These are phyloP conservation scores for Telmatochromis sp. DNA, from an alignment of 2,113 vertebrate genomes.

Conservation along the genomic window DNA sequence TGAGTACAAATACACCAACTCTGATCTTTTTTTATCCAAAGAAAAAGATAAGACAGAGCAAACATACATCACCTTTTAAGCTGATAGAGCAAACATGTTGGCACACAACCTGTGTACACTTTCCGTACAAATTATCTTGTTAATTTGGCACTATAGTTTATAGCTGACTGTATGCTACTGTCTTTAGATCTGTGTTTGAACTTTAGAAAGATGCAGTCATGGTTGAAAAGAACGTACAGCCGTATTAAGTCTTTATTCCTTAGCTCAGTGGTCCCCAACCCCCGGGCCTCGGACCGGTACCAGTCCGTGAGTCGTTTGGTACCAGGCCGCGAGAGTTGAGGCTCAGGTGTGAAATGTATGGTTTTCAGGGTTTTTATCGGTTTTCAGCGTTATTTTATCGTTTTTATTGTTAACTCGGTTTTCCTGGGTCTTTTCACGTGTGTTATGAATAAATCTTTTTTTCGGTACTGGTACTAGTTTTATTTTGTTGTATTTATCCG, in stretches of 20 bases:
- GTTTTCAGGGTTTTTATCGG: too few species aligned
- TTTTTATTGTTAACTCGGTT: too few species aligned
- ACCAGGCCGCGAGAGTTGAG: accelerated
- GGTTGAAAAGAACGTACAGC: neutral
- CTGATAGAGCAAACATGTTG: neutral
- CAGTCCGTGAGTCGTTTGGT: too few species aligned
- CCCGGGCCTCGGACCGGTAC: too few species aligned
- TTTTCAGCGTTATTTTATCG: too few species aligned
- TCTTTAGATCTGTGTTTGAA: neutral
- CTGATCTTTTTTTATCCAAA: neutral
- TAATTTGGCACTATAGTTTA: neutral
- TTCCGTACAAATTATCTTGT: accelerated
- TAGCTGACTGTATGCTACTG: neutral
- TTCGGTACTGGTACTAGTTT: too few species aligned
- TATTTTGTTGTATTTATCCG: too few species aligned
- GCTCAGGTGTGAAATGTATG: too few species aligned
- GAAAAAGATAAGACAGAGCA: neutral
- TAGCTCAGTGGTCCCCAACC: accelerated
- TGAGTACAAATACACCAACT: neutral
- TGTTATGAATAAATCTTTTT: too few species aligned
- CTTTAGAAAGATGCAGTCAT: neutral
- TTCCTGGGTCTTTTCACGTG: too few species aligned
- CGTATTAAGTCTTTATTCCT: neutral
- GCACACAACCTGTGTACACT: neutral
- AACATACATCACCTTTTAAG: accelerated